A percentile compares a stretch with the other conserved stretches of the same genome.
Evolutionary conservation across 1,140 invertebrate genomes (phyloP).

Genomic region (Alviniconcha marisindica): DNA sequence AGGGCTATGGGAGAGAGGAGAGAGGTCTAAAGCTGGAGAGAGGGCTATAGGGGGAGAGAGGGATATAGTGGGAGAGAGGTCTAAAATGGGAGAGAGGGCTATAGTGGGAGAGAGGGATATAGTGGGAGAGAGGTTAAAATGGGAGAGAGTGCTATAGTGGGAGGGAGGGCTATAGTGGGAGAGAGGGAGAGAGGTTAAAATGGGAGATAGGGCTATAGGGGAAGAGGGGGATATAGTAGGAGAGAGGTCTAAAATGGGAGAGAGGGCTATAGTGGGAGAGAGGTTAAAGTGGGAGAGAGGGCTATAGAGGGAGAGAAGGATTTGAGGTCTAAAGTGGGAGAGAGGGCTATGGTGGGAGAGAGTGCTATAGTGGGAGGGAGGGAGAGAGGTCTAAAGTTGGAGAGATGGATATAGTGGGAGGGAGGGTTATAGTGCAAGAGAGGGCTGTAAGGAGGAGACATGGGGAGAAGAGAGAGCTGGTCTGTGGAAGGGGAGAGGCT

Average conservation of each 20-base stretch:
- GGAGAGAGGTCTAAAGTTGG: neutral
- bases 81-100: neutral
- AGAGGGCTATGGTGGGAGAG: neutral
- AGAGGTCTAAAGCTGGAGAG: neutral
- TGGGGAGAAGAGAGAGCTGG: neutral
- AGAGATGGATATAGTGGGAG: neutral
- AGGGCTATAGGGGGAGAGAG: too few relatives aligned
- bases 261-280: neutral
- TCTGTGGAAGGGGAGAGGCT: too few relatives aligned
- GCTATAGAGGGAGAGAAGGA: too few relatives aligned
- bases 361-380: too few relatives aligned
- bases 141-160: neutral
- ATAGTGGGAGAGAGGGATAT: too few relatives aligned
- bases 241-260: neutral
- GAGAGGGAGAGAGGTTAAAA: slow-evolving; percentile 3
- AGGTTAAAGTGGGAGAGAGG: neutral
- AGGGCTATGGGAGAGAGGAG: too few relatives aligned
- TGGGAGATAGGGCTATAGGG: neutral
- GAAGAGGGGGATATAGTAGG: neutral
- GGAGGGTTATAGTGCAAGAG: neutral
- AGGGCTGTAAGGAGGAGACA: neutral
- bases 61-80: too few relatives aligned
- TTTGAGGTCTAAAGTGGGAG: neutral
- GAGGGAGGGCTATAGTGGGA: neutral
- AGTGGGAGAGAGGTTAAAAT: neutral